phyloP scores from a whole-genome alignment of 2,797 vertebrate genomes.

The Syngnathus acus region DNA sequence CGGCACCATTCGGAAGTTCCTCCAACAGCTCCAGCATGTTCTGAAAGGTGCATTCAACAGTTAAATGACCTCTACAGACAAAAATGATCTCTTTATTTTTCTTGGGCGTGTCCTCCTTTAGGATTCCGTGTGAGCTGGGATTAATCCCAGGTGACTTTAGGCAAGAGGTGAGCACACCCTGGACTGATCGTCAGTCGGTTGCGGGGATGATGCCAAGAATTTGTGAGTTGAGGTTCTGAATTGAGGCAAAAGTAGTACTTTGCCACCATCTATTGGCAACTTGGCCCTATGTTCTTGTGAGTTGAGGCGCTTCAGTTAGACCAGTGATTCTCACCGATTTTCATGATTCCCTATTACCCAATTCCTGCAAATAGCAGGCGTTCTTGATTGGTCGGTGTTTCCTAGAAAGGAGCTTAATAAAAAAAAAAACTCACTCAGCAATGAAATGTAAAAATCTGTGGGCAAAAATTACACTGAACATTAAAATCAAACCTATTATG shows the following conservation, averaged over 20 bases:
- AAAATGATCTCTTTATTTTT: not conserved
- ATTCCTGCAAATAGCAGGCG: no score
- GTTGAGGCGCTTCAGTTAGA: not conserved
- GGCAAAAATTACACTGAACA: constrained; percentile 25
- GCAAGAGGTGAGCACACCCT: not conserved
- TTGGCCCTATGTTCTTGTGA: not conserved
- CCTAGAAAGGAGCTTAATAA: not conserved
- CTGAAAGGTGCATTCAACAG: constrained; percentile 54
- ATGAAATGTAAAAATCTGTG: not conserved
- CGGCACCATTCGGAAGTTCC: constrained; percentile 92
- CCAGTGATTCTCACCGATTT: not conserved
- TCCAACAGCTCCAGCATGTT: constrained; percentile 97
- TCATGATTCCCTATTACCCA: no score
- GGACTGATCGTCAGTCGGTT: no score
- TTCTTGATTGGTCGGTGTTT: not conserved
- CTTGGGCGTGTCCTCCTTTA: not conserved
- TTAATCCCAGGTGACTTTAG: not conserved
- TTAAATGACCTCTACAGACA: not conserved
- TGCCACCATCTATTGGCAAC: not conserved
- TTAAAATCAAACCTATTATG: constrained; percentile 46
- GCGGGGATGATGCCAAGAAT: not conserved
- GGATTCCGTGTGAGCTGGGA: not conserved
- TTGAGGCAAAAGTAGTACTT: not conserved
- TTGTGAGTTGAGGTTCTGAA: not conserved
- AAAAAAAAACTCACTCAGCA: not conserved